Percentiles rank a stretch among this genome's conserved stretches.
phyloP scores from a whole-genome alignment of 2,113 vertebrate genomes.

The Scytalopus superciliaris region DNA sequence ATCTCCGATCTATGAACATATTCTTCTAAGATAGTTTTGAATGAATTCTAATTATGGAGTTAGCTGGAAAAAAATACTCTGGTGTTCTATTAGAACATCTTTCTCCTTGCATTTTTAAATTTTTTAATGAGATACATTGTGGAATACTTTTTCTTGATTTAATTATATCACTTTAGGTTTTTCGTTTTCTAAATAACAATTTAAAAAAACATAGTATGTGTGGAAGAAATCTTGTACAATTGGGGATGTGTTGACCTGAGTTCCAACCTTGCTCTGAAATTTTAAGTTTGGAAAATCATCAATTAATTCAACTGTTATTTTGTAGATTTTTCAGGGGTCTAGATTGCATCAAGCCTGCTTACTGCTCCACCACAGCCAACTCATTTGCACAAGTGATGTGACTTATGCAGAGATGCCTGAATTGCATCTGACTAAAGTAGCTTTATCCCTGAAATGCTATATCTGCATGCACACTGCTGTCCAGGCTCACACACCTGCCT shows the following conservation, averaged over 20 bases:
- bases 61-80: not conserved
- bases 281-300: not conserved
- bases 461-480: no score
- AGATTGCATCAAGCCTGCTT: not conserved
- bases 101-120: not conserved
- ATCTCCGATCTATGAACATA: not conserved
- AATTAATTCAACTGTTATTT: not conserved
- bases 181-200: not conserved
- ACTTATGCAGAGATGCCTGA: not conserved
- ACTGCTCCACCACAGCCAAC: not conserved
- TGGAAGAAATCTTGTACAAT: not conserved
- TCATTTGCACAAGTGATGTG: not conserved
- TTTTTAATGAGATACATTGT: no score
- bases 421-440: not conserved
- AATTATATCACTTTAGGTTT: not conserved
- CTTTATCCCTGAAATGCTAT: not conserved
- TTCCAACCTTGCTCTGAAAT: not conserved
- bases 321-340: not conserved
- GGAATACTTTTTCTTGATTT: not conserved
- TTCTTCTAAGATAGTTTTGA: not conserved
- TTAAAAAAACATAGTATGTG: not conserved
- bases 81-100: not conserved
- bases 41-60: not conserved
- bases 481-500: no score
- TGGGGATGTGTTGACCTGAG: fast-evolving